Percentiles rank a stretch among this genome's conserved stretches.
These are phyloP conservation scores for Mus spicilegus DNA, from an alignment of 2,113 vertebrate genomes.

Conservation along the genomic window DNA sequence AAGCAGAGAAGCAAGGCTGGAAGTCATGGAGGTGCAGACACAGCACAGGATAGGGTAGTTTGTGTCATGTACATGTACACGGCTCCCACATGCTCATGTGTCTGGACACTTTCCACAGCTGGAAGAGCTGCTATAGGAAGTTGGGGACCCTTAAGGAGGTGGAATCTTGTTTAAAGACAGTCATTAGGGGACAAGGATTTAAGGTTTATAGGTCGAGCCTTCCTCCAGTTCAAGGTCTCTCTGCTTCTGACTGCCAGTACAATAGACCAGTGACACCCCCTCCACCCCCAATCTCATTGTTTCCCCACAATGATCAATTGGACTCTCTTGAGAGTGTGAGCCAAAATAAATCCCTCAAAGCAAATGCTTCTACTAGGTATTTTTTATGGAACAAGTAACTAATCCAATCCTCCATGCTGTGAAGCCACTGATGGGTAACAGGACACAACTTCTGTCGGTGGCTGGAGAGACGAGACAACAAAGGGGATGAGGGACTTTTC, in stretches of 20 bases:
- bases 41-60: not conserved
- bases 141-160: not conserved
- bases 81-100: not conserved
- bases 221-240: not conserved
- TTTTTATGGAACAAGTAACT: not conserved
- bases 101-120: not conserved
- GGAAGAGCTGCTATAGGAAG: not conserved
- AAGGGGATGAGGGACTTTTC: too few species aligned
- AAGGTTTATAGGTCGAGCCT: too few species aligned
- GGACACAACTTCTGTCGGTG: not conserved
- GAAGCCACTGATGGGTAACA: not conserved
- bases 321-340: not conserved
- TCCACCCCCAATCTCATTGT: fast-evolving
- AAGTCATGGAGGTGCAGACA: not conserved
- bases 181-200: not conserved
- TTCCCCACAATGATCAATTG: not conserved
- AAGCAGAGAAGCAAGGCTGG: not conserved
- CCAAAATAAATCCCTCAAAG: not conserved
- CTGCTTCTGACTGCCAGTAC: not conserved
- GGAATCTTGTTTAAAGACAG: not conserved
- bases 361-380: not conserved
- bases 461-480: not conserved
- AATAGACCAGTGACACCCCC: not conserved
- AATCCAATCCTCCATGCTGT: too few species aligned
- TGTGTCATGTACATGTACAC: not conserved